Base-by-base conservation (phyloP, 2,888 invertebrate genomes). In the Vanessa cardui region DNA sequence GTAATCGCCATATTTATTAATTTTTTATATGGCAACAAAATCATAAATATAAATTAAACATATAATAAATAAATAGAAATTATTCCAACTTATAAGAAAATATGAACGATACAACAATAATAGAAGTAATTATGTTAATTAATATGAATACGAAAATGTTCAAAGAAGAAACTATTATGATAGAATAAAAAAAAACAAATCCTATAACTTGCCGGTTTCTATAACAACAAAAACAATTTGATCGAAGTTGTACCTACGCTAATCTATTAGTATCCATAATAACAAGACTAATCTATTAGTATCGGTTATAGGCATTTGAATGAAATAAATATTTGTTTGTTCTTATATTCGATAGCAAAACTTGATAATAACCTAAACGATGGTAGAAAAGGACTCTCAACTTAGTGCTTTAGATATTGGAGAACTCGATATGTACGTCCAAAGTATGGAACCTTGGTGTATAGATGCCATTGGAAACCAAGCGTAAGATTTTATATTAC, bases 351-450 rank as follows among this genome's bases (percentile, higher is more conserved):
- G 9, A 4, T 12, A 39, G 12, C 4, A 39, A 39, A 39, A 12
- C 39, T 39, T 39, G 2, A 2, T 39, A 39, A 39, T 20, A 54
- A 54, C 1, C 18, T 31, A 16, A 56, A 61, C 78, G 75, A 94
- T 94, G 94, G 93, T 93, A 47, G 93, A 92, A 66, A 90, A 89
- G 75, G 87, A 90, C 73, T 79, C 84, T 45, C 85, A 89, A 85
- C 74, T 90, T 74, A 92, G 92, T 86, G 94, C 95, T 73, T 87
- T 96, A 50, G 88, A 93, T 69, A 92, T 95, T 6, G 95, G 95
- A 75, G 97, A 98, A 89, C 89, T 96, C 7, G 96, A 97, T 80
- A 87, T 94, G 73, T 97, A 94, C 77, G 94, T 97, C 5, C 94
- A 96, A 80, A 95, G 95, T 74, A 94, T 97, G 83, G 93, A 94